Evolutionary conservation across 2,888 invertebrate genomes (phyloP), one percentile per base, ranked within the genome.

Genomic region (Spodoptera exigua): DNA sequence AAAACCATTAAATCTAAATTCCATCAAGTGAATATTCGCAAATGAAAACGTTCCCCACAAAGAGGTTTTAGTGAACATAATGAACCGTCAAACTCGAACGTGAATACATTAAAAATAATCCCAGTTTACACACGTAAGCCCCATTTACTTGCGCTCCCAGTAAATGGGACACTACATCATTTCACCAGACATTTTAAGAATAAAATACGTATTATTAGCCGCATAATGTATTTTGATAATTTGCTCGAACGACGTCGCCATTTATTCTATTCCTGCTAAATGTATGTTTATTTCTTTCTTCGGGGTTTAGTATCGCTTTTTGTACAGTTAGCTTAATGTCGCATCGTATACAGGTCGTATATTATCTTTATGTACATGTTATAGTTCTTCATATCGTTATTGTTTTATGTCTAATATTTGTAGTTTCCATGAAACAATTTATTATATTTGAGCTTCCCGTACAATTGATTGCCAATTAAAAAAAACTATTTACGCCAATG

Each of bases 41-140:
- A 54, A 51, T 58, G 63, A 49, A 61, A 59, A 47, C 48, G 47
- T 59, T 53, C 51, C 14, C 46, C 51, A 47, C 51, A 55, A 61
- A 61, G 47, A 62, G 66, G 54, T 74, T 66, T 68, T 55, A 68
- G 47, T 64, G 21, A 53, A 36, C 46, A 43, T 70, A 75, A 68
- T 70, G 62, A 68, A 59, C 73, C 61, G 59, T 75, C 72, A 70
- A 72, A 57, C 32, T 54, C 52, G 61, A 64, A 73, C 67, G 61
- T 59, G 73, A 73, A 70, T 64, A 73, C 62, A 69, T 76, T 76
- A 70, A 71, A 76, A 72, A 72, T 74, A 76, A 76, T 74, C 64
- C 69, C 57, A 46, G 51, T 62, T 76, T 74, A 67, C 69, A 76
- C 61, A 71, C 54, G 60, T 66, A 70, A 76, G 61, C 74, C 63